Evolutionary conservation across 35 echinoderm and acorn worm genomes (phyloP).

Genomic region (Hemicentrotus pulcherrimus): DNA sequence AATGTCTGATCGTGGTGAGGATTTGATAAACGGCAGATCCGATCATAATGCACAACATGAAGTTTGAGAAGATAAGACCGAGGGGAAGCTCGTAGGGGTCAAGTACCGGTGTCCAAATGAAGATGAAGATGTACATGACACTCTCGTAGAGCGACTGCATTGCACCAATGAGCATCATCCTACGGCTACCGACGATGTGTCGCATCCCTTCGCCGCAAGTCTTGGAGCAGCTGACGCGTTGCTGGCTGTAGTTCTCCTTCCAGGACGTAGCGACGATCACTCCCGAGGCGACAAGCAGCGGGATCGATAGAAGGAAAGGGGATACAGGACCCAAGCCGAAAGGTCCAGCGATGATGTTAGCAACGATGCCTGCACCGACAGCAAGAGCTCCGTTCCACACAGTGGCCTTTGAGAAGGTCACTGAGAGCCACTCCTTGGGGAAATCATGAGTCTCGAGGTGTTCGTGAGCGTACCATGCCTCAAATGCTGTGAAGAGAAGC

Average conservation of each 20-base stretch:
- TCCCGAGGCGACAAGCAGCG: constrained; percentile 82
- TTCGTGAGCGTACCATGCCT: constrained; percentile 97
- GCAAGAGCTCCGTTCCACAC: constrained; percentile 95
- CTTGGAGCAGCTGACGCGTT: constrained; percentile 73
- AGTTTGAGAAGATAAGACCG: constrained; percentile 88
- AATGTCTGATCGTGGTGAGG: constrained; percentile 53
- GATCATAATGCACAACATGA: constrained; percentile 99
- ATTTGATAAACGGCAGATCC: constrained; percentile 82
- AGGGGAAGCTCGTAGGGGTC: constrained; percentile 71
- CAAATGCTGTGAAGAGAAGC: constrained; percentile 92
- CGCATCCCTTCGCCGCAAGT: constrained; percentile 80
- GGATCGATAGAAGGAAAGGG: constrained; percentile 93
- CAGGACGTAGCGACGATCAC: constrained; percentile 76
- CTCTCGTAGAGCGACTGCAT: constrained; percentile 97
- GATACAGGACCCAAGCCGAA: constrained; percentile 79
- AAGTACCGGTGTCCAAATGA: constrained; percentile 95
- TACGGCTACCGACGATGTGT: constrained; percentile 67
- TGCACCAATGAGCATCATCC: constrained; percentile 84
- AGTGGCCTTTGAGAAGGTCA: constrained; percentile 89
- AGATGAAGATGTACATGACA: constrained; percentile 99
- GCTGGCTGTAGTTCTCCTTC: constrained; percentile 88
- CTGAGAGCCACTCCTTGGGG: constrained; percentile 89
- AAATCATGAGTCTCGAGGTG: constrained; percentile 95
- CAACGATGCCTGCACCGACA: constrained; percentile 79
- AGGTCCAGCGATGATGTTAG: constrained; percentile 79